Conservation (phyloP, 2,113 vertebrate genomes). For the Taxidea taxus region DNA sequence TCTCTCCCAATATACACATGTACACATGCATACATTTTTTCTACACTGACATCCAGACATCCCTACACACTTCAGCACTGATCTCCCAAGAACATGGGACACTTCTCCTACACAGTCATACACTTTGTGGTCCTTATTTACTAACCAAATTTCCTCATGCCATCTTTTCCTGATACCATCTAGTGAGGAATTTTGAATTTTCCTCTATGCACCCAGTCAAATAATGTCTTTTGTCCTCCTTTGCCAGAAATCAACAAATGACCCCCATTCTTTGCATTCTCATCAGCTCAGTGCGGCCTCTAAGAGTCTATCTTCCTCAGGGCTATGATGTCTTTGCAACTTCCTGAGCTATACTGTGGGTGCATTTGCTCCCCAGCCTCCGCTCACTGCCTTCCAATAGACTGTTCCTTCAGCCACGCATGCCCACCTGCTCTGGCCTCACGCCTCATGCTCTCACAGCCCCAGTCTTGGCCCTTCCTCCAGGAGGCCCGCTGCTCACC, state of each 20-base stretch:
- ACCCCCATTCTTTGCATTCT: background rate
- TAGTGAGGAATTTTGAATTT: background rate
- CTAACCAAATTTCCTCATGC: background rate
- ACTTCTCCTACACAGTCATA: background rate
- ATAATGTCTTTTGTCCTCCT: background rate
- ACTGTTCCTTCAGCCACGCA: rapidly evolving
- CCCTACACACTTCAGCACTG: background rate
- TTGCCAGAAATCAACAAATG: background rate
- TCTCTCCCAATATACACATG: background rate
- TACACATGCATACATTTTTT: background rate
- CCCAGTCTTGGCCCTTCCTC: background rate
- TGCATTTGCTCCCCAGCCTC: rapidly evolving
- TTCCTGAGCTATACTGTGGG: background rate
- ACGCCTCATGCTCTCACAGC: rapidly evolving
- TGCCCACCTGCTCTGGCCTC: background rate
- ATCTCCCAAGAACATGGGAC: background rate
- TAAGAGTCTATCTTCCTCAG: background rate
- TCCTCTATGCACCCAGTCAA: background rate
- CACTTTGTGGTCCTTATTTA: background rate
- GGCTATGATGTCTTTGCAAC: rapidly evolving
- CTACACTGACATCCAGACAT: background rate
- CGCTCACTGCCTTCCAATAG: background rate
- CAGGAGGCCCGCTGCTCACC: background rate
- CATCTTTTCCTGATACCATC: background rate
- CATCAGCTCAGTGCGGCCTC: rapidly evolving